A percentile compares a stretch with the other conserved stretches of the same genome.
Evolutionary conservation across 2,113 vertebrate species (phyloP).

Genomic region (Stegastes partitus): DNA sequence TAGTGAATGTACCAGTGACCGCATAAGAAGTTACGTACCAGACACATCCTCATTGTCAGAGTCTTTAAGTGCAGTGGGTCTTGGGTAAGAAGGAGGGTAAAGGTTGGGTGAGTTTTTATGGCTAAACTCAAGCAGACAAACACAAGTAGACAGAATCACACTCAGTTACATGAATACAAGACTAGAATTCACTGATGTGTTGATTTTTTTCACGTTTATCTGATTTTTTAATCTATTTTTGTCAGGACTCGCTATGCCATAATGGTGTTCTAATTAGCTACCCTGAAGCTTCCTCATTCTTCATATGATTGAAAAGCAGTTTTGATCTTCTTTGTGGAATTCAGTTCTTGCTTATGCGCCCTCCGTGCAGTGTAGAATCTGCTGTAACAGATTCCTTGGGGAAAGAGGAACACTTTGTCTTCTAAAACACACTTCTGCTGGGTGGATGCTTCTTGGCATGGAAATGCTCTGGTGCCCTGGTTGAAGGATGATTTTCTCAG

Average conservation of each 20-base stretch:
- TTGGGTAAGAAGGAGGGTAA: neutral
- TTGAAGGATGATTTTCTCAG: neutral
- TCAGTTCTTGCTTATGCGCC: neutral
- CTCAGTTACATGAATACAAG: neutral
- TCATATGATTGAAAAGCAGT: neutral
- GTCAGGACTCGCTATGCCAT: neutral
- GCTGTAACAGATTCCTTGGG: neutral
- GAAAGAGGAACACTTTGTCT: neutral
- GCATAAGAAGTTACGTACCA: neutral
- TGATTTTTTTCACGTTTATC: neutral
- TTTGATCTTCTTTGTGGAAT: slow-evolving; percentile 4
- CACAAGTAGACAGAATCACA: neutral
- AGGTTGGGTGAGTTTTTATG: neutral
- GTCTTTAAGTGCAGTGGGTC: slow-evolving; percentile 3
- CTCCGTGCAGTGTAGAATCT: neutral
- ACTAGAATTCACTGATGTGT: neutral
- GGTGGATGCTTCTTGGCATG: neutral
- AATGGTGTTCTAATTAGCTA: neutral
- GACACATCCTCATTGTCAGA: neutral
- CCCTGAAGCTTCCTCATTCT: neutral
- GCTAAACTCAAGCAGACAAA: slow-evolving; percentile 11
- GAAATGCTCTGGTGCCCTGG: neutral
- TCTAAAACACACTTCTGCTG: slow-evolving; percentile 3
- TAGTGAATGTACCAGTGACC: neutral
- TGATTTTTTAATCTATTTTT: no score